These are phyloP conservation scores for Takifugu flavidus DNA, from an alignment of 2,113 vertebrate genomes.

Conservation along the genomic window DNA sequence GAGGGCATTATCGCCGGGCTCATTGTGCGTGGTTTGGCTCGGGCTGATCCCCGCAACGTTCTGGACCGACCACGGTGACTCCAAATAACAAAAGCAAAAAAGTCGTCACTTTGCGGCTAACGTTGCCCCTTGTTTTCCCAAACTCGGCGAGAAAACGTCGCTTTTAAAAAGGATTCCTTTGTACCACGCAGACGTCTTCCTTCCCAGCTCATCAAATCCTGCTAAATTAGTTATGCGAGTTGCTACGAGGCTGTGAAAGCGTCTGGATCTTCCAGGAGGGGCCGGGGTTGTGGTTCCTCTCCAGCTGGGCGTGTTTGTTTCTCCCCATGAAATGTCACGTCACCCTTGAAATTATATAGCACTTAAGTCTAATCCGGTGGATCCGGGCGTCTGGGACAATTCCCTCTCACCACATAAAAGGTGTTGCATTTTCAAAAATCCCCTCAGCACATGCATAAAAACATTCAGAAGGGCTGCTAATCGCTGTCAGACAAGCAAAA, in stretches of 20 bases:
- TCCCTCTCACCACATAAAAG: conserved; percentile 36
- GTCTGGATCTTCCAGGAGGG: conserved; percentile 29
- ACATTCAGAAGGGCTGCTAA: background rate
- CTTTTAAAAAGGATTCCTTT: conserved; percentile 35
- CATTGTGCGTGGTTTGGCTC: conserved; percentile 31
- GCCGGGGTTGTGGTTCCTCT: conserved; percentile 23
- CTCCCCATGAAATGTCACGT: conserved; percentile 19
- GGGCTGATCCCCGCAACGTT: conserved; percentile 25
- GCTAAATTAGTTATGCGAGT: conserved; percentile 42
- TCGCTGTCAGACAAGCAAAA: background rate
- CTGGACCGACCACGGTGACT: background rate
- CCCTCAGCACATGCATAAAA: background rate
- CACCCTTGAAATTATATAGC: conserved; percentile 38
- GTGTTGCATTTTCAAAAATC: conserved; percentile 28
- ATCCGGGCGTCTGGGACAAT: conserved; percentile 50
- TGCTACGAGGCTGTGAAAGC: conserved; percentile 38
- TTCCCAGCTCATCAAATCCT: conserved; percentile 22
- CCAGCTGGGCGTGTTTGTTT: conserved; percentile 35
- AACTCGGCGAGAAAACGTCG: conserved; percentile 18
- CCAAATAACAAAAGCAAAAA: conserved; percentile 18
- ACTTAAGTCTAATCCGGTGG: conserved; percentile 47
- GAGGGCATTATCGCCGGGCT: conserved; percentile 31
- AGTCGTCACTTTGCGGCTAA: conserved; percentile 17
- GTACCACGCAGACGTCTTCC: background rate
- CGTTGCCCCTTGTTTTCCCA: conserved; percentile 13